Percentiles rank a stretch among this genome's conserved stretches.
phyloP scores from a whole-genome alignment of 2,113 vertebrate genomes.

The Rissa tridactyla region DNA sequence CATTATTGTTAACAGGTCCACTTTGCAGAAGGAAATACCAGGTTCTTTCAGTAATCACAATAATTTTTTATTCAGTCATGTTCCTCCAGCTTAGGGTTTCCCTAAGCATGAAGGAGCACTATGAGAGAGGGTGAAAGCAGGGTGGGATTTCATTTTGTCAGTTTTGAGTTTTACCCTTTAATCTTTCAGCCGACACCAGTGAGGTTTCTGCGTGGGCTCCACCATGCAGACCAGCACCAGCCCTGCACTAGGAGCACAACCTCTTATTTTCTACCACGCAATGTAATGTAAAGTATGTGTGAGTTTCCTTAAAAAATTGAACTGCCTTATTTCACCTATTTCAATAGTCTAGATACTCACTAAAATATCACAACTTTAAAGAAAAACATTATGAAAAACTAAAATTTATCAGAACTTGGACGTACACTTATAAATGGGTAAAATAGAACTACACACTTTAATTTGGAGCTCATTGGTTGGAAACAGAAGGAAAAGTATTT shows the following conservation, averaged over 20 bases:
- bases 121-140: neutral
- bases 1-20: neutral
- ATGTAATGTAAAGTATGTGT: neutral
- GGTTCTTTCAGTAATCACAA: neutral
- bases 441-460: neutral
- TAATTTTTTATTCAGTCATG: neutral
- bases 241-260: neutral
- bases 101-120: neutral
- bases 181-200: accelerated
- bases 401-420: neutral
- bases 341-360: neutral
- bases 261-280: neutral
- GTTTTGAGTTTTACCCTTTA: neutral
- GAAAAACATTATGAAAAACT: neutral
- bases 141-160: neutral
- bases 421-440: neutral
- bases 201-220: neutral
- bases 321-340: neutral
- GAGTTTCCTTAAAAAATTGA: neutral
- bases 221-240: neutral
- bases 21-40: neutral
- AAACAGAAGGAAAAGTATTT: neutral
- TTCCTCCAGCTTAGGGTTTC: neutral
- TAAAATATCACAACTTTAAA: neutral
- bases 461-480: neutral